Percentiles rank a stretch among this genome's conserved stretches.
phyloP scores from a whole-genome alignment of 2,797 vertebrate species.

The Sebastes vulpes region DNA sequence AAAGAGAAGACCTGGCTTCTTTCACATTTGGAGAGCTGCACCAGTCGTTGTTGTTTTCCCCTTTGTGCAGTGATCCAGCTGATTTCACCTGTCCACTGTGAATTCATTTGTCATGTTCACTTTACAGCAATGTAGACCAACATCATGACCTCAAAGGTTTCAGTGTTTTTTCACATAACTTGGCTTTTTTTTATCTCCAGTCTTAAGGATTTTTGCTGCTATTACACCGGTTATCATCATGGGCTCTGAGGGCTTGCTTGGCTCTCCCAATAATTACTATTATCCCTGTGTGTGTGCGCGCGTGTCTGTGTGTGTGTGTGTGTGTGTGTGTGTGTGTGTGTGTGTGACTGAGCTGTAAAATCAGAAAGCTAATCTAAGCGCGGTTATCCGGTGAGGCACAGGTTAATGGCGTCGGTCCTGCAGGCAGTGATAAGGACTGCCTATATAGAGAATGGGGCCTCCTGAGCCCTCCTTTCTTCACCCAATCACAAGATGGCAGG shows the following conservation, averaged over 20 bases:
- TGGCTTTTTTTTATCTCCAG: neutral
- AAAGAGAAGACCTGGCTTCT: neutral
- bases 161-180: neutral
- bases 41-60: neutral
- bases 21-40: neutral
- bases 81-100: neutral
- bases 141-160: neutral
- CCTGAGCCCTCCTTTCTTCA: slow-evolving; percentile 47
- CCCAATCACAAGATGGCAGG: slow-evolving; percentile 72
- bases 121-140: neutral
- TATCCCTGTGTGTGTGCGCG: slow-evolving; percentile 2
- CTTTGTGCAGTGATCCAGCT: neutral
- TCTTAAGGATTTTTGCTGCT: neutral
- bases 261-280: slow-evolving; percentile 1
- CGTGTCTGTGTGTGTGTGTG: neutral
- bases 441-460: slow-evolving; percentile 53
- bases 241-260: neutral
- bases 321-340: neutral
- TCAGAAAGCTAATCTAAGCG: slow-evolving; percentile 69
- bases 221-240: slow-evolving; percentile 2
- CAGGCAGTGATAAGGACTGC: slow-evolving; percentile 74
- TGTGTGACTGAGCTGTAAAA: slow-evolving; percentile 45
- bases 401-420: slow-evolving; percentile 76
- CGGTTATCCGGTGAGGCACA: slow-evolving; percentile 48
- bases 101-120: neutral